Conservation (phyloP, 2,888 invertebrate genomes). For the Drosophila merina region DNA sequence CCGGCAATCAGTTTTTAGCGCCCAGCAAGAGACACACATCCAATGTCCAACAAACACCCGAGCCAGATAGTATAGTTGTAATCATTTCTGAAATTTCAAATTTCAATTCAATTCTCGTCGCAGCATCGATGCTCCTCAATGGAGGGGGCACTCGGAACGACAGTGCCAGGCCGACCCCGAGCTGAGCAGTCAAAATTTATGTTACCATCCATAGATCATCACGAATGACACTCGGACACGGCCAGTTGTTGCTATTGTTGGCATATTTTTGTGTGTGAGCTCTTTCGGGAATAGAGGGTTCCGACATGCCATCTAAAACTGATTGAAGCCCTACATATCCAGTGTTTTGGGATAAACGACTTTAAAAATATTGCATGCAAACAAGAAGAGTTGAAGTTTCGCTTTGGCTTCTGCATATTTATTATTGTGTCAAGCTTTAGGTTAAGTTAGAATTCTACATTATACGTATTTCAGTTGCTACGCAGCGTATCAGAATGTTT, state of each 20-base stretch:
- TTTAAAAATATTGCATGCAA: background rate
- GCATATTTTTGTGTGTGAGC: conserved; percentile 4
- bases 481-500: too few species aligned
- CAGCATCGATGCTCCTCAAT: conserved; percentile 36
- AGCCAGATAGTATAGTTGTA: conserved; percentile 51
- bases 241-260: conserved; percentile 38
- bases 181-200: conserved; percentile 67
- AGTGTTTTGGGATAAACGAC: background rate
- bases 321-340: background rate
- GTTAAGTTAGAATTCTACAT: too few species aligned
- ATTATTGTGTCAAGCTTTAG: too few species aligned
- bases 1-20: conserved; percentile 75
- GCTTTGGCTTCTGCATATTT: background rate
- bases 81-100: conserved; percentile 61
- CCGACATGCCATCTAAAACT: conserved; percentile 3
- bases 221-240: conserved; percentile 53
- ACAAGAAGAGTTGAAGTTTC: background rate
- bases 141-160: background rate
- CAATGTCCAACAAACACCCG: conserved; percentile 11
- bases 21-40: conserved; percentile 12
- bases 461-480: too few species aligned
- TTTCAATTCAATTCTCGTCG: conserved; percentile 55
- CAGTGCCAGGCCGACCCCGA: conserved; percentile 16
- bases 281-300: conserved; percentile 1
- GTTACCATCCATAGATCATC: conserved; percentile 65